These are phyloP conservation scores for Nesogale talazaci DNA, from an alignment of 2,113 vertebrate genomes.

Conservation along the genomic window DNA sequence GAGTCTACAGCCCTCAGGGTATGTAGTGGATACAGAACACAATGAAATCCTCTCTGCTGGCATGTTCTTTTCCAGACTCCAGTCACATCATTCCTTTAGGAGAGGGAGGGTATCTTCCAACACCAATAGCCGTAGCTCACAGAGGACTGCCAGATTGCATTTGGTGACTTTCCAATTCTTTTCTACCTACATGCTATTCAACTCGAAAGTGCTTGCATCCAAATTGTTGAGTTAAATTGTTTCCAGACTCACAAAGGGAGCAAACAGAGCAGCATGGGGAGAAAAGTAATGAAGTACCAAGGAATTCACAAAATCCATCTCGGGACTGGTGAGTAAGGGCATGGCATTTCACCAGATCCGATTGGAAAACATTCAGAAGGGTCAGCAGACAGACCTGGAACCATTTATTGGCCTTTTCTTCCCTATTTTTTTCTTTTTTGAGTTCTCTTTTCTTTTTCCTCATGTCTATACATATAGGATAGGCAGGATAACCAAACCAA, in stretches of 20 bases:
- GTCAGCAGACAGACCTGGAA: too few relatives aligned
- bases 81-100: not conserved
- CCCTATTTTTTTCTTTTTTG: too few relatives aligned
- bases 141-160: not conserved
- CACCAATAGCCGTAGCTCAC: not conserved
- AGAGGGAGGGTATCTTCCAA: conserved; percentile 17
- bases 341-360: too few relatives aligned
- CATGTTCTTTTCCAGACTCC: not conserved
- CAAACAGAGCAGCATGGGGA: too few relatives aligned
- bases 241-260: not conserved
- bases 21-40: not conserved
- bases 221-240: conserved; percentile 17
- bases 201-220: conserved; percentile 16
- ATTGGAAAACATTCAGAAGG: too few relatives aligned
- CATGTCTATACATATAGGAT: too few relatives aligned
- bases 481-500: too few relatives aligned
- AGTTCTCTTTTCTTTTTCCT: too few relatives aligned
- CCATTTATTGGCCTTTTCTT: too few relatives aligned
- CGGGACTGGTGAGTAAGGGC: too few relatives aligned
- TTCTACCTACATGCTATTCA: not conserved
- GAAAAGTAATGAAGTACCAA: too few relatives aligned
- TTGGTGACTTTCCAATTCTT: not conserved
- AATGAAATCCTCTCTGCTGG: not conserved
- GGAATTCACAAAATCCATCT: too few relatives aligned
- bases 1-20: not conserved